Conservation (phyloP, 2,113 vertebrate genomes). For the Tragelaphus scriptus region DNA sequence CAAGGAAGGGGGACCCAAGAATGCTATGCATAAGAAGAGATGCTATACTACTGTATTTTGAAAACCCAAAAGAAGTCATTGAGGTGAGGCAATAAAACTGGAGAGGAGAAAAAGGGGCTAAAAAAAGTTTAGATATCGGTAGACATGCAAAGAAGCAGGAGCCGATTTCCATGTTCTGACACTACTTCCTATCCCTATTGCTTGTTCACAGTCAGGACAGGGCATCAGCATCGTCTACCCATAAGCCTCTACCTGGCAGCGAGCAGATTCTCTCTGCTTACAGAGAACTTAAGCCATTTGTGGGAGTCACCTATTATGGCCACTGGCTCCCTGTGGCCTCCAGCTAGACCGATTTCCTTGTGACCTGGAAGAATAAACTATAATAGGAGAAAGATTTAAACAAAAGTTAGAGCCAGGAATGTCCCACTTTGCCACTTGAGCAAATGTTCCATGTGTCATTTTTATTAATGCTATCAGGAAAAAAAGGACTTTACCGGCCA, state of each 20-base stretch:
- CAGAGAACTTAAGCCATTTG: neutral
- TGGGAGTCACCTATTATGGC: neutral
- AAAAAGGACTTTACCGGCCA: conserved; percentile 52
- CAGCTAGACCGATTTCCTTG: conserved; percentile 62
- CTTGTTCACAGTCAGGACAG: neutral
- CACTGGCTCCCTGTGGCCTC: neutral
- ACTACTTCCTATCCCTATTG: neutral
- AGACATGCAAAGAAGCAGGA: neutral
- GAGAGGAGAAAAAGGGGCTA: neutral
- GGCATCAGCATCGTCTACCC: neutral
- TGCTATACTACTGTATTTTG: neutral
- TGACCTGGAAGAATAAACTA: conserved; percentile 58
- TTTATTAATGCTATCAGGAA: conserved; percentile 71
- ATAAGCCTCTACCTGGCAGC: neutral
- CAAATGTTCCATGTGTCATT: conserved; percentile 66
- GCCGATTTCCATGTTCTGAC: neutral
- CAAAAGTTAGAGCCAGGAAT: conserved; percentile 70
- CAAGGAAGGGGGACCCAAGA: neutral
- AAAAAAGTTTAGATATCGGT: neutral
- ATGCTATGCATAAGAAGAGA: neutral
- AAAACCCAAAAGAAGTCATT: neutral
- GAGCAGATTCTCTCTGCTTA: conserved; percentile 2
- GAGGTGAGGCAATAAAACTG: neutral
- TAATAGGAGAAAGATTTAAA: conserved; percentile 70
- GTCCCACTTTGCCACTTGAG: conserved; percentile 63